Conservation (phyloP, 2,888 invertebrate species). For the Hirtodrosophila alboralis region DNA sequence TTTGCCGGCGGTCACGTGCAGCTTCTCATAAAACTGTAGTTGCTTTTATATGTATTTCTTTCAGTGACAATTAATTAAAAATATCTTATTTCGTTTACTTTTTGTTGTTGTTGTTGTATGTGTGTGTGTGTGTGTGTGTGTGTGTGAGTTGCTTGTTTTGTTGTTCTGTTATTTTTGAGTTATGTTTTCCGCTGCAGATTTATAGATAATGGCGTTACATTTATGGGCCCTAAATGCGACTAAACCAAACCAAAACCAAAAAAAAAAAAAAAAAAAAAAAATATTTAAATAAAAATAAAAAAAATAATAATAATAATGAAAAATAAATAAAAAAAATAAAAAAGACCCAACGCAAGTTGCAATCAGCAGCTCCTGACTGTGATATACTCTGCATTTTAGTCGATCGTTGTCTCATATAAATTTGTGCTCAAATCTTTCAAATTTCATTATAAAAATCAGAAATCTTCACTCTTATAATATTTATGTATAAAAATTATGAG, state of each 20-base stretch:
- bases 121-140: no score
- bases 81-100: constrained; percentile 77
- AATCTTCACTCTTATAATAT: no score
- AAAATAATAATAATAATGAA: background rate
- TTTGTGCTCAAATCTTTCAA: no score
- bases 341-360: no score
- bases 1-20: constrained; percentile 68
- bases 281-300: no score
- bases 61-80: constrained; percentile 76
- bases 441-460: no score
- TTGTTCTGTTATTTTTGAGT: constrained; percentile 69
- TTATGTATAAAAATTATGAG: no score
- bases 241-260: constrained; percentile 3
- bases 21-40: constrained; percentile 55
- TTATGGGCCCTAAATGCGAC: constrained; percentile 67
- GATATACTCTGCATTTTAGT: no score
- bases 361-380: no score
- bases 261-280: background rate
- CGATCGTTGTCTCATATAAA: no score
- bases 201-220: constrained; percentile 73
- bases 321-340: no score
- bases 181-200: constrained; percentile 81
- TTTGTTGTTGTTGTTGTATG: constrained; percentile 22
- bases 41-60: constrained; percentile 36
- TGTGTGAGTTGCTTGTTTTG: constrained; percentile 31